Evolutionary conservation across 2,797 vertebrate genomes (phyloP).

Genomic region (Acrossocheilus wenchowensis): DNA sequence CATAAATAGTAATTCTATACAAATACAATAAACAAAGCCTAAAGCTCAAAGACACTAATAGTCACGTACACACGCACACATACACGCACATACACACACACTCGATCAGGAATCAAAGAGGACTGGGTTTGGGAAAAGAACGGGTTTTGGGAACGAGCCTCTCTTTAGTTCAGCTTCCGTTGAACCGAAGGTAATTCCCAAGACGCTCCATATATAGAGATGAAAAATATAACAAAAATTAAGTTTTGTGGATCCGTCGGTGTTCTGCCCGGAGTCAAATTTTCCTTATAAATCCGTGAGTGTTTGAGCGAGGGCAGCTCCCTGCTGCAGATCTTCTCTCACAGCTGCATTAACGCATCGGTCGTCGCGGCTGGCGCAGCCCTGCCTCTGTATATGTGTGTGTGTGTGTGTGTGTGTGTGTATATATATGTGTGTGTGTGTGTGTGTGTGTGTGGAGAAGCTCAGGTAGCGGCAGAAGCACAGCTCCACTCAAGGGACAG

Average conservation of each 20-base stretch:
- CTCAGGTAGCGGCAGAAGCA: constrained; percentile 67
- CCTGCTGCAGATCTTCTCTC: constrained; percentile 60
- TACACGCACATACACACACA: constrained; percentile 46
- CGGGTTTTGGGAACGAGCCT: constrained; percentile 53
- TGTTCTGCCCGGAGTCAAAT: constrained; percentile 35
- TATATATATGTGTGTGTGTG: constrained; percentile 64
- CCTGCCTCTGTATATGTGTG: constrained; percentile 69
- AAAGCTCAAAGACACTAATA: constrained; percentile 42
- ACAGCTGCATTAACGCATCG: constrained; percentile 62
- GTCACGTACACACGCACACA: constrained; percentile 49
- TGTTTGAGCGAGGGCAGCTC: constrained; percentile 56
- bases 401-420: constrained; percentile 76
- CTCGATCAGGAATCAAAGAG: constrained; percentile 46
- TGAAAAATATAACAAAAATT: constrained; percentile 43
- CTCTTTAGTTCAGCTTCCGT: constrained; percentile 69
- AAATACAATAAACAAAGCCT: constrained; percentile 45
- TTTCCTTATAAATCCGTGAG: constrained; percentile 56
- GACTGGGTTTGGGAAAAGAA: constrained; percentile 38
- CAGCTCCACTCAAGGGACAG: constrained; percentile 43
- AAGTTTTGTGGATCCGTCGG: constrained; percentile 36
- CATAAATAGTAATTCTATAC: constrained; percentile 42
- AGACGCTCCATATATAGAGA: constrained; percentile 62
- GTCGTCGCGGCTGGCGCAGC: constrained; percentile 58
- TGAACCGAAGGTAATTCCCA: constrained; percentile 77
- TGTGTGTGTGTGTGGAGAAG: constrained; percentile 38